A percentile compares a stretch with the other conserved stretches of the same genome.
These are phyloP conservation scores for Lophius americanus DNA, from an alignment of 2,797 vertebrate genomes.

Conservation along the genomic window DNA sequence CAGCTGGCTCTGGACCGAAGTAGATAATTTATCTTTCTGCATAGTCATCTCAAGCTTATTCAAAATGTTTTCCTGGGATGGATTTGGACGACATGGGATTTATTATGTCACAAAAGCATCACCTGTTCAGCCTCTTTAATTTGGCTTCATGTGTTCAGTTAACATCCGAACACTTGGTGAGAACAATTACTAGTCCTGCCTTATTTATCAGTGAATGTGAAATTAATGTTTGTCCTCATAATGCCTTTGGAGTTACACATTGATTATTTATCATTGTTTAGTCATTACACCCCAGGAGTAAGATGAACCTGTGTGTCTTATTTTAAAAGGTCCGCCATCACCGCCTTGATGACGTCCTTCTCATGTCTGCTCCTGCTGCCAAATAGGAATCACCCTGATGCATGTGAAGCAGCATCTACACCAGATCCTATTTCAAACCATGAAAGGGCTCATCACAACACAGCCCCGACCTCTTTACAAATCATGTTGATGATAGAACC, in stretches of 20 bases:
- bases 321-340: slow-evolving; percentile 35
- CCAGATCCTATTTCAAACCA: slow-evolving; percentile 55
- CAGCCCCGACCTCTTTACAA: slow-evolving; percentile 59
- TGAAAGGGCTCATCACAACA: slow-evolving; percentile 53
- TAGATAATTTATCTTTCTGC: slow-evolving; percentile 14
- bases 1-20: background rate
- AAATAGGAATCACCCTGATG: slow-evolving; percentile 48
- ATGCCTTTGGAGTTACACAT: slow-evolving; percentile 16
- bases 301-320: slow-evolving; percentile 33
- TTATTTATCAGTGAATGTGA: slow-evolving; percentile 17
- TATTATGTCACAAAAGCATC: slow-evolving; percentile 15
- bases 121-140: slow-evolving; percentile 18
- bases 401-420: slow-evolving; percentile 49
- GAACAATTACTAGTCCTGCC: slow-evolving; percentile 1
- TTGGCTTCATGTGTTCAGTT: slow-evolving; percentile 3
- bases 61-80: slow-evolving; percentile 12
- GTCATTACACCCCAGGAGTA: slow-evolving; percentile 12
- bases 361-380: slow-evolving; percentile 28
- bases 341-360: slow-evolving; percentile 60
- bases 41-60: slow-evolving; percentile 7
- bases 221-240: slow-evolving; percentile 25
- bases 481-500: slow-evolving; percentile 64
- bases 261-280: slow-evolving; percentile 31
- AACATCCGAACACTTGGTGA: background rate
- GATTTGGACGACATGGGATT: background rate